Evolutionary conservation across 1,140 invertebrate genomes (phyloP), one percentile per base, ranked within the genome.

Genomic region (Drosophila triauraria): DNA sequence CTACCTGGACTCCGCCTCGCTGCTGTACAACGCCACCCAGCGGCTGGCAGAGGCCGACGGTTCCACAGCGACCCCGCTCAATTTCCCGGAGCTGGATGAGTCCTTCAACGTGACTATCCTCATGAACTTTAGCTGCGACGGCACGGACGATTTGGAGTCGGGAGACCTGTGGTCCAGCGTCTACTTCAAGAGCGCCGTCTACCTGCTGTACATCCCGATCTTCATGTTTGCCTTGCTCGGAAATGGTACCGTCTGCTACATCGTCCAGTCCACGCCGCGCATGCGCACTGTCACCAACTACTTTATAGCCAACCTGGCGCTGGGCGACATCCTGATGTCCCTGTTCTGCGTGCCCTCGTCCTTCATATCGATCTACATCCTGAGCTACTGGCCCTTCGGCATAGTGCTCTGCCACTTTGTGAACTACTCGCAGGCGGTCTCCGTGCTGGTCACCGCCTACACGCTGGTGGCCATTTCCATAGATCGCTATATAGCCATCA

Each of bases 261-360:
- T 97, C 8, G 96, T 98, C 1, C 93, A 96, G 58, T 95, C 95
- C 9, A 96, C 95, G 25, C 95, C 96, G 0, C 94, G 96, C 35
- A 98, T 98, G 97, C 94, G 96, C 70, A 97, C 97, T 0, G 96
- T 98, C 2, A 98, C 97, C 2, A 98, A 98, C 84, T 97, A 96
- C 85, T 97, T 98, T 88, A 98, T 98, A 71, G 95, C 96, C 72
- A 98, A 98, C 92, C 93, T 98, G 59, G 96, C 97, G 0, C 93
- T 98, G 9, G 96, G 97, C 23, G 97, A 98, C 91, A 95, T 98
- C 20, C 92, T 97, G 32, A 97, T 98, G 95, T 96, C 97, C 0
- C 76, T 97, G 2, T 95, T 98, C 69, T 98, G 97, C 86, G 95
- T 98, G n/a, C 97, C 97, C 2, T 97, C 97, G 78, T 96, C 96